A percentile compares a stretch with the other conserved stretches of the same genome.
These are phyloP conservation scores for Prionailurus bengalensis DNA, from an alignment of 2,113 vertebrate species.

Conservation along the genomic window DNA sequence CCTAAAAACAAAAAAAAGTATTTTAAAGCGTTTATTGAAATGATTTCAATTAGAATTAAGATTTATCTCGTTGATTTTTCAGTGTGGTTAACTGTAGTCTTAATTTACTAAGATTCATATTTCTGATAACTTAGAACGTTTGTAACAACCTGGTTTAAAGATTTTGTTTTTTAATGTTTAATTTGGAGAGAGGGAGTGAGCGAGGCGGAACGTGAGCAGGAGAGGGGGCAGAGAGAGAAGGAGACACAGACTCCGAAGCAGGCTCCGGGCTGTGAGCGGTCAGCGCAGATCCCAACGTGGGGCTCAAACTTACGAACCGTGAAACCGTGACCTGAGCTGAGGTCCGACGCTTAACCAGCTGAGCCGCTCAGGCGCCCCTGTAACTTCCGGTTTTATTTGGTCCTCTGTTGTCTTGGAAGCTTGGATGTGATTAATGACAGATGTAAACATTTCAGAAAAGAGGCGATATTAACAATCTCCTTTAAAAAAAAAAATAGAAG, in stretches of 20 bases:
- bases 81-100: slow-evolving; percentile 19
- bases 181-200: too few relatives aligned
- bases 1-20: background rate
- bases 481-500: background rate
- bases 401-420: background rate
- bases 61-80: slow-evolving; percentile 4
- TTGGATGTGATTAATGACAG: background rate
- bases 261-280: too few relatives aligned
- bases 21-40: background rate
- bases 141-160: background rate
- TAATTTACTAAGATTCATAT: background rate
- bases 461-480: background rate
- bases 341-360: too few relatives aligned
- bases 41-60: slow-evolving; percentile 43
- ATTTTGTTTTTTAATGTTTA: too few relatives aligned
- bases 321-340: too few relatives aligned
- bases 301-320: too few relatives aligned
- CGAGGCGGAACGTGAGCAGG: too few relatives aligned
- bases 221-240: too few relatives aligned
- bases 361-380: background rate
- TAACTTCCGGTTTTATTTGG: background rate
- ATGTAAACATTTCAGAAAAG: slow-evolving; percentile 12
- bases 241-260: too few relatives aligned
- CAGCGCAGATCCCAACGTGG: too few relatives aligned
- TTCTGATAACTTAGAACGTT: background rate